Base-by-base conservation (phyloP, 1,140 invertebrate species). In the Sipha flava region DNA sequence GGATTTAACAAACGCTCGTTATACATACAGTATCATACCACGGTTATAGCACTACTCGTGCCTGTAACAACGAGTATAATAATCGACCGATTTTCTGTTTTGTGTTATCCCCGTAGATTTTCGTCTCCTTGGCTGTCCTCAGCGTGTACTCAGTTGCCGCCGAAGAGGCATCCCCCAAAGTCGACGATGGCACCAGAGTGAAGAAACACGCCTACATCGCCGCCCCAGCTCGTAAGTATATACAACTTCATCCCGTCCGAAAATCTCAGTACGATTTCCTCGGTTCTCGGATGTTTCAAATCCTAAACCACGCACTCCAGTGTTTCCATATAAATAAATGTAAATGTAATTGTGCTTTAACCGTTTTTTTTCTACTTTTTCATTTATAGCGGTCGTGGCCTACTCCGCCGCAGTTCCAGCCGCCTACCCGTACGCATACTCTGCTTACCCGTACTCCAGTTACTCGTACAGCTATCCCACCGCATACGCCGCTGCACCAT, bases 171-270 rank as follows among this genome's bases (percentile, higher is more conserved):
- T n/a, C n/a, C n/a, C n/a, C n/a, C n/a, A n/a, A n/a, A 26, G 21
- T 16, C 0, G 57, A 14, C 10, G 70, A 66, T 4, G 14, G 2
- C 34, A n/a, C 21, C 29, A 62, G 80, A 34, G 80, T 62, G 14
- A 80, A 80, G 59, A 80, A 80, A 80, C 80, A 80, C 70, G 80
- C 80, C 37, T 68, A 54, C 23, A n/a, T 70, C 64, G 79, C 79
- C 7, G 59, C 79, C 62, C 47, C 49, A 7, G 49, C 49, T 23
- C 64, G 79, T 80, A 47, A 80, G 59, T 47, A 34, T 45, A 45
- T 6, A 75, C 72, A 18, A 12, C 54, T n/a, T n/a, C n/a, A n/a
- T n/a, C n/a, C n/a, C n/a, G n/a, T n/a, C n/a, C n/a, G n/a, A n/a
- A n/a, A n/a, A n/a, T n/a, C n/a, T n/a, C n/a, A n/a, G n/a, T n/a